Evolutionary conservation across 92 coral and sea anemone genomes (phyloP), one percentile per base, ranked within the genome.

Genomic region (Zoanthus gigantus): DNA sequence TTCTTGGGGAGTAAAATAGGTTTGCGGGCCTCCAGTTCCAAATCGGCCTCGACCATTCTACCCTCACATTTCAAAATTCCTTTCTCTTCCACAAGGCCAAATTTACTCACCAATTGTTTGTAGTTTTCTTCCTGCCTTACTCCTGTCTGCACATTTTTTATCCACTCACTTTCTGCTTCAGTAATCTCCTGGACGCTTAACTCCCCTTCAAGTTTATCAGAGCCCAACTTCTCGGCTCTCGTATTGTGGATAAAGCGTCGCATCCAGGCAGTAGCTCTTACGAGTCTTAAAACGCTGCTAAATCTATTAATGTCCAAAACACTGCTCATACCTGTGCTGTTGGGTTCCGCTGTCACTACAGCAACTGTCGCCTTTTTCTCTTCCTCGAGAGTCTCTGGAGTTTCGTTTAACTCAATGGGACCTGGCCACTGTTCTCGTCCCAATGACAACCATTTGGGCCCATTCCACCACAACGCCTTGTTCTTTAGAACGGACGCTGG

Each of bases 81-180:
- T 16, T 81, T 76, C 6, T 79, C 45, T 23, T 82, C 86, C 23
- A 77, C 54, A 32, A 87, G 57, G 31, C 72, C 74, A n/a, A 91
- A 65, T 48, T 75, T 76, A 15, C 37, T 69, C 7, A 57, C 88
- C 63, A 88, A 28, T n/a, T 88, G 84, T 7, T 56, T 46, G 48
- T 66, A 91, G 53, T 77, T 83, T 16, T 45, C 30, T 56, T 50
- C 17, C 7, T n/a, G 30, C 18, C 72, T 88, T 52, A 87, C 4
- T 11, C 23, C 77, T 50, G 71, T 44, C 69, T 91, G 93, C n/a
- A 74, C 86, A 2, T 74, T 16, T 50, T 54, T 82, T 9, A 90
- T 66, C 83, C 83, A 86, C 86, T 68, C 34, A 34, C n/a, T 67
- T 74, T 91, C 89, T 53, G 94, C 91, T 45, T 71, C 82, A 0